Percentiles rank a stretch among this genome's conserved stretches.
Conservation (phyloP, 2,888 invertebrate species). For the Sminthurinus aureus region DNA sequence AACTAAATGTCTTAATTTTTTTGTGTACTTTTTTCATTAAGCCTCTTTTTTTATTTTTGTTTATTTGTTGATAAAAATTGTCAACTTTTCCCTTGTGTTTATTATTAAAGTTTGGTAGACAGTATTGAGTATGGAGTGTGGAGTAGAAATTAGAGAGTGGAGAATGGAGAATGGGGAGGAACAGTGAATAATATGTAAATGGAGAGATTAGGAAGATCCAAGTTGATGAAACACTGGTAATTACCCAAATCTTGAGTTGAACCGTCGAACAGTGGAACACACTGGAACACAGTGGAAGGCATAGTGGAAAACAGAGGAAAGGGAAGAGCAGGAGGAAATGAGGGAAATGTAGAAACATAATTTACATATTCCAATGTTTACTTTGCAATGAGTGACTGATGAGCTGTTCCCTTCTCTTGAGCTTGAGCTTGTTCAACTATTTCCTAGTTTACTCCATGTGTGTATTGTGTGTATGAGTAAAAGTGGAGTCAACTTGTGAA, state of each 20-base stretch:
- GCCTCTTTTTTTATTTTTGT: too few species aligned
- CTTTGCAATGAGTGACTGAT: constrained; percentile 17
- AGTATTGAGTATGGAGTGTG: background rate
- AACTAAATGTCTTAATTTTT: too few species aligned
- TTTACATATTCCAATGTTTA: constrained; percentile 21
- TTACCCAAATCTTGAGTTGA: background rate
- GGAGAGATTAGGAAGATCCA: background rate
- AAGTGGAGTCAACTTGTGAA: background rate
- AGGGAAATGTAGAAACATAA: background rate
- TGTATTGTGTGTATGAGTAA: background rate
- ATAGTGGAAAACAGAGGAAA: background rate
- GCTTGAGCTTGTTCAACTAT: background rate
- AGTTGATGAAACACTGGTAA: background rate
- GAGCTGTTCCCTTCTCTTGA: background rate
- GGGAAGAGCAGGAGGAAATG: background rate
- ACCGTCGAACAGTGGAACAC: too few species aligned
- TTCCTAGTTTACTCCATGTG: background rate
- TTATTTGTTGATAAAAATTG: too few species aligned
- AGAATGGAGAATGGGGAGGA: background rate
- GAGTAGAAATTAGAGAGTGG: background rate
- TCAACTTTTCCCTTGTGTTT: too few species aligned
- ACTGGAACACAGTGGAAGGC: background rate
- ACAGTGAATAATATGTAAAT: background rate
- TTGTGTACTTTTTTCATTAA: too few species aligned
- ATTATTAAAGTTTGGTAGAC: too few species aligned